Evolutionary conservation across 2,888 invertebrate genomes (phyloP).

Genomic region (Syrphus vitripennis): DNA sequence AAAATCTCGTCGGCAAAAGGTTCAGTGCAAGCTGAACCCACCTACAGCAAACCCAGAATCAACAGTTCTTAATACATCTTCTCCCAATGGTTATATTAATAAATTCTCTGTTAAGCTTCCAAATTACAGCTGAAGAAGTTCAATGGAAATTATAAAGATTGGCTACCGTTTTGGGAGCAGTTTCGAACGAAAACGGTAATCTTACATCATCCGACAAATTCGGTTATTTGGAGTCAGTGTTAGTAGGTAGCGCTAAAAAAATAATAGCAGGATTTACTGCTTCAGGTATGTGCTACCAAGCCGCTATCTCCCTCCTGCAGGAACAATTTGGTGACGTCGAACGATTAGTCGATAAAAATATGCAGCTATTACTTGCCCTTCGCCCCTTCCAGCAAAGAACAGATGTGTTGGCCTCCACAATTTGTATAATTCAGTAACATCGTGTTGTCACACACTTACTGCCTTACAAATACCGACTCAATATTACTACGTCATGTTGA

Average conservation of each 20-base stretch:
- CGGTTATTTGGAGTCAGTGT: slow-evolving; percentile 27
- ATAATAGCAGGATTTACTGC: slow-evolving; percentile 31
- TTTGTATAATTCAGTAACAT: background rate
- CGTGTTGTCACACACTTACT: slow-evolving; percentile 22
- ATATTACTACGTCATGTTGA: slow-evolving; percentile 25
- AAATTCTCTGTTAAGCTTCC: background rate
- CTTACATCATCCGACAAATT: slow-evolving; percentile 3
- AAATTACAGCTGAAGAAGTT: background rate
- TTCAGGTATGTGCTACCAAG: slow-evolving; percentile 23
- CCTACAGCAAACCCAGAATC: background rate
- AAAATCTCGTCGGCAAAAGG: background rate
- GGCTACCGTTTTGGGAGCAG: slow-evolving; percentile 38
- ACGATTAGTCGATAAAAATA: slow-evolving; percentile 12
- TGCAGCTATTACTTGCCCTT: slow-evolving; percentile 6
- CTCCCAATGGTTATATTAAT: background rate
- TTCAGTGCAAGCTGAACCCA: background rate
- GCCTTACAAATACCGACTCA: slow-evolving; percentile 17
- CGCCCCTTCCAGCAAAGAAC: background rate
- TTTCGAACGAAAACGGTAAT: slow-evolving; percentile 26
- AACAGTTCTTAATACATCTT: background rate
- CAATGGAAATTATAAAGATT: slow-evolving; percentile 6
- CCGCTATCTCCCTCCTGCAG: slow-evolving; percentile 17
- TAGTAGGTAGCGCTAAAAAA: slow-evolving; percentile 35
- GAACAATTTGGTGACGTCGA: slow-evolving; percentile 33
- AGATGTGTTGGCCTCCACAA: background rate